Base-by-base conservation (phyloP, 2,888 invertebrate genomes). In the Oithona nana region DNA sequence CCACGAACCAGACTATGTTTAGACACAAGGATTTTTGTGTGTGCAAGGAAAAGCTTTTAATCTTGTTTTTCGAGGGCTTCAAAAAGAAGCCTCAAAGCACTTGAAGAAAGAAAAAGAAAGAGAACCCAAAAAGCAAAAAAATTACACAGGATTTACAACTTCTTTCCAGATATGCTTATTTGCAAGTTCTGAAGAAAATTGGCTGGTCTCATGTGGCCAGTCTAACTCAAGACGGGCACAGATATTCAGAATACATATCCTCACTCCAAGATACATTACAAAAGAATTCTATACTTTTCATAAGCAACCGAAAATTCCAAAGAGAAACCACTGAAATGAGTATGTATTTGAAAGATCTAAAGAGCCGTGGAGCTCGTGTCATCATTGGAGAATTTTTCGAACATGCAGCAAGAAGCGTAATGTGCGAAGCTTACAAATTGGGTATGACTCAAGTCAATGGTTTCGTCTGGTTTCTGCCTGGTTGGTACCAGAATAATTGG, bases 401-500 rank as follows among this genome's bases (percentile, higher is more conserved):
- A 49, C 61, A 69, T 65, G 70, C 72, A 13, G 75, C 74, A 2
- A 78, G 86, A 31, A 79, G 81, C 63, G 83, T 88, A 16, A 81
- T 92, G 79, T 92, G 90, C 71, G 84, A 86, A 70, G 89, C 87
- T 0, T 81, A 76, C 70, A 78, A 76, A 68, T 76, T 80, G 65
- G 78, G 82, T 65, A 85, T 87, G 80, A 80, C 81, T 26, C 81
- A 82, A 0, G 71, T 72, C 56, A 70, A 83, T 67, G 86, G 86
- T 49, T 86, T 84, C 72, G 84, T 86, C 1, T 92, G 90, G 90
- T 86, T 92, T 70, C 75, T 92, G 63, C 88, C 90, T 0, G 77
- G 79, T 39, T 83, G 86, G 75, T 84, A 65, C 59, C 65, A 70
- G 4, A 58, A 63, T 3, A 68, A 72, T 59, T 74, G 74, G 74